Conservation (phyloP, 2,888 invertebrate species). For the Stenolophus ochropezus region DNA sequence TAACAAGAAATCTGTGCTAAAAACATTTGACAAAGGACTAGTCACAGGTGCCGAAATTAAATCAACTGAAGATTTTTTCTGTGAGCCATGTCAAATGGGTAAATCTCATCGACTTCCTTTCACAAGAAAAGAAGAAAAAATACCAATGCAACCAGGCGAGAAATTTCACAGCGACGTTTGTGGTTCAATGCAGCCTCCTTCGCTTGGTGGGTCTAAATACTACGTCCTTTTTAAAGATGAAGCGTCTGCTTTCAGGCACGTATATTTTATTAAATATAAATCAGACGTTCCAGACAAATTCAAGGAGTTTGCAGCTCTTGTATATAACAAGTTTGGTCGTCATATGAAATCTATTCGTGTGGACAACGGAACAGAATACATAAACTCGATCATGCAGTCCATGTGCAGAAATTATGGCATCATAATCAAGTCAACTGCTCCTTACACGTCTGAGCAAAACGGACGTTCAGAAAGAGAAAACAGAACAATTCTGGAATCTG, state of each 20-base stretch:
- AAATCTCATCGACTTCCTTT: too few species aligned
- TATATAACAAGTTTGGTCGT: conserved; percentile 54
- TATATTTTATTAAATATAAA: conserved; percentile 60
- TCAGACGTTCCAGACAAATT: conserved; percentile 53
- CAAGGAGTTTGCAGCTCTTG: conserved; percentile 47
- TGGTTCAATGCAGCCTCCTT: too few species aligned
- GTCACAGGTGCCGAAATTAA: conserved; percentile 58
- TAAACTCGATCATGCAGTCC: too few species aligned
- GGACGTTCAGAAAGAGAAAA: conserved; percentile 66
- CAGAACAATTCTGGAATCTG: conserved; percentile 66
- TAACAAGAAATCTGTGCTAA: conserved; percentile 53
- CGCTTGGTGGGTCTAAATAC: conserved; percentile 58
- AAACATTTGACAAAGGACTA: conserved; percentile 58
- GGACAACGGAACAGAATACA: conserved; percentile 64
- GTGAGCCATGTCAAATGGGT: too few species aligned
- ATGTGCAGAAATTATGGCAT: too few species aligned
- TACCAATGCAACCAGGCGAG: too few species aligned
- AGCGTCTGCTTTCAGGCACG: conserved; percentile 53
- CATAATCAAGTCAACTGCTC: too few species aligned
- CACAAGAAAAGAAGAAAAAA: too few species aligned
- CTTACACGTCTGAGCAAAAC: conserved; percentile 64
- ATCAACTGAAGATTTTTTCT: conserved; percentile 52
- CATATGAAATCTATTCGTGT: conserved; percentile 60
- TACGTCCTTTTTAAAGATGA: conserved; percentile 62
- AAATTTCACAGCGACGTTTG: neutral